Evolutionary conservation across 1,140 invertebrate genomes (phyloP).

Genomic region (Agraylea sexmaculata): DNA sequence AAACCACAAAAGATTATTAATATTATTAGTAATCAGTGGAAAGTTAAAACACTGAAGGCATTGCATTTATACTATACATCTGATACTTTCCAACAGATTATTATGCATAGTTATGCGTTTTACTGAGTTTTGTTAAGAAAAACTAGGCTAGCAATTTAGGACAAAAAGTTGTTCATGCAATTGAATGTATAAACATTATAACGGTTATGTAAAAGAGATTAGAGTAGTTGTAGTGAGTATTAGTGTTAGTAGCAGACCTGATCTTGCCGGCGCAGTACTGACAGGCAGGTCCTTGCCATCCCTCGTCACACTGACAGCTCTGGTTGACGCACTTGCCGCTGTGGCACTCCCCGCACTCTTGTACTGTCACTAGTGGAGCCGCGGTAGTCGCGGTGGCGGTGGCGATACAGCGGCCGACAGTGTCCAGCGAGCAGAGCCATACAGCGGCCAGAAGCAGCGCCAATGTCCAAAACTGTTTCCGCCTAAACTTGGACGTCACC

Average conservation of each 20-base stretch:
- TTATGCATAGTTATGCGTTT: not conserved
- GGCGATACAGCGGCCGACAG: constrained; percentile 20
- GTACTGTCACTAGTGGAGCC: constrained; percentile 40
- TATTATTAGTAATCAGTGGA: constrained; percentile 3
- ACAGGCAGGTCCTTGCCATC: constrained; percentile 80
- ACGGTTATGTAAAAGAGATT: constrained; percentile 5
- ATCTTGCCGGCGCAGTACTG: constrained; percentile 86
- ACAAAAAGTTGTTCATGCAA: constrained; percentile 14
- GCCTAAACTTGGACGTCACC: constrained; percentile 17
- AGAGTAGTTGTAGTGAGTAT: not conserved
- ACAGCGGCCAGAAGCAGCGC: constrained; percentile 4
- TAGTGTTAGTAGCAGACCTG: constrained; percentile 50
- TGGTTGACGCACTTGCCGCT: constrained; percentile 70
- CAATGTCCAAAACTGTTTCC: constrained; percentile 15
- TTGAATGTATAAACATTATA: constrained; percentile 12
- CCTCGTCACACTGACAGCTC: constrained; percentile 76
- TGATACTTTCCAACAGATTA: not conserved
- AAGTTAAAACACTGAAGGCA: not conserved
- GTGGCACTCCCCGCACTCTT: constrained; percentile 29
- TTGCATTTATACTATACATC: constrained; percentile 1
- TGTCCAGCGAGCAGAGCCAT: constrained; percentile 20
- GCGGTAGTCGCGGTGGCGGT: constrained; percentile 24
- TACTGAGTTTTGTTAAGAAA: not conserved
- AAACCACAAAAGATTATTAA: not conserved
- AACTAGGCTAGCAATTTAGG: constrained; percentile 11